Base-by-base conservation (phyloP, 2,888 invertebrate species). In the Nomada ruficornis region DNA sequence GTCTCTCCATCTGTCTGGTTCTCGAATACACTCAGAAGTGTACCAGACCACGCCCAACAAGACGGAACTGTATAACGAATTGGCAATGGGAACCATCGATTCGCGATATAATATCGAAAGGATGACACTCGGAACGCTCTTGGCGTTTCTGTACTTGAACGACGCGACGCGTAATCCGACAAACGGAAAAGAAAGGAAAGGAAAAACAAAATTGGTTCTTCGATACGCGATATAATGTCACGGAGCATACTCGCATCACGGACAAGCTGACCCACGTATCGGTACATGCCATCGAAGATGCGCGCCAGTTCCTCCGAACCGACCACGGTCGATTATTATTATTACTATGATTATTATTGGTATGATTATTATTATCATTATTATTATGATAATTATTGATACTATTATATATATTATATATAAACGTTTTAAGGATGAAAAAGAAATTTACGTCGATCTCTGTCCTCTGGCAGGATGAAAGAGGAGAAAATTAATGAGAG, bases 401-500 rank as follows among this genome's bases (percentile, higher is more conserved):
- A 80, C 59, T 79, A 74, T 83, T 75, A 71, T 84, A 69, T 69
- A 73, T 63, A 62, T 71, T 71, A 70, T 81, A 85, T 81, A 86
- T 73, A 64, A 84, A 76, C 75, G 73, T 80, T 75, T 85, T 74
- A 83, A 69, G 60, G n/a, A 75, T 42, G 47, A 75, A 44, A 26
- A 36, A 26, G 60, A 65, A 78, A 80, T 74, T 78, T 77, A 77
- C 67, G 67, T 65, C 71, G 78, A 85, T 74, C 82, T 86, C 79
- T 91, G 90, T 92, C 91, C 92, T 92, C 91, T 92, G 91, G 90
- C 88, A 92, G 91, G 90, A 92, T 88, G 47, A 77, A 70, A 75
- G 59, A 70, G 52, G 54, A 50, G 10, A 54, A 64, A 50, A 69
- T 18, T 29, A 75, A 63, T 26, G 65, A 72, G 20, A 62, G 13